These are phyloP conservation scores for Hycleus cichorii DNA, from an alignment of 1,140 invertebrate species.

Conservation along the genomic window DNA sequence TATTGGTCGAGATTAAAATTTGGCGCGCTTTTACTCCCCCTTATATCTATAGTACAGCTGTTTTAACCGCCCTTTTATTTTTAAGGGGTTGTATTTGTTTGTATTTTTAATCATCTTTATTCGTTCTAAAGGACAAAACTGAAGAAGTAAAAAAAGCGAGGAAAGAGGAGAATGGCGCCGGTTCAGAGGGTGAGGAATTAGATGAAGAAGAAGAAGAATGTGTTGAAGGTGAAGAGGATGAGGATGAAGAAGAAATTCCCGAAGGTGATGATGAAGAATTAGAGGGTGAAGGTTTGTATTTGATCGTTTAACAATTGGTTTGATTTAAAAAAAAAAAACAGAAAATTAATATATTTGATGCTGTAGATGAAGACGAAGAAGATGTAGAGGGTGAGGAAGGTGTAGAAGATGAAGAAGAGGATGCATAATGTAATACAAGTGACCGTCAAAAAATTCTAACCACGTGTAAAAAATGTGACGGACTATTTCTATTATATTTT, in stretches of 20 bases:
- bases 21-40: too few species aligned
- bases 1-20: too few species aligned
- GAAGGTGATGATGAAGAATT: conserved; percentile 63
- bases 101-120: not conserved
- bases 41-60: too few species aligned
- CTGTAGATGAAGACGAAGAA: conserved; percentile 38
- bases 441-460: conserved; percentile 12
- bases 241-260: conserved; percentile 58
- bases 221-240: conserved; percentile 55
- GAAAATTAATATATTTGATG: not conserved
- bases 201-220: conserved; percentile 52
- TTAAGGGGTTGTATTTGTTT: not conserved
- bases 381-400: conserved; percentile 38
- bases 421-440: conserved; percentile 37
- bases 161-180: conserved; percentile 64
- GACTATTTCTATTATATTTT: conserved; percentile 19
- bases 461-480: conserved; percentile 32
- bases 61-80: too few species aligned
- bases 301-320: not conserved
- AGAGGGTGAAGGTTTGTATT: conserved; percentile 50
- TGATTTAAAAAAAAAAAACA: not conserved
- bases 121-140: conserved; percentile 54
- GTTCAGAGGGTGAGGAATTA: conserved; percentile 43
- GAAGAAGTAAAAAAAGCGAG: conserved; percentile 69
- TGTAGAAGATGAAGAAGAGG: conserved; percentile 37